A percentile compares a stretch with the other conserved stretches of the same genome.
phyloP scores from a whole-genome alignment of 2,113 vertebrate genomes.

The Neodon shergylaensis region DNA sequence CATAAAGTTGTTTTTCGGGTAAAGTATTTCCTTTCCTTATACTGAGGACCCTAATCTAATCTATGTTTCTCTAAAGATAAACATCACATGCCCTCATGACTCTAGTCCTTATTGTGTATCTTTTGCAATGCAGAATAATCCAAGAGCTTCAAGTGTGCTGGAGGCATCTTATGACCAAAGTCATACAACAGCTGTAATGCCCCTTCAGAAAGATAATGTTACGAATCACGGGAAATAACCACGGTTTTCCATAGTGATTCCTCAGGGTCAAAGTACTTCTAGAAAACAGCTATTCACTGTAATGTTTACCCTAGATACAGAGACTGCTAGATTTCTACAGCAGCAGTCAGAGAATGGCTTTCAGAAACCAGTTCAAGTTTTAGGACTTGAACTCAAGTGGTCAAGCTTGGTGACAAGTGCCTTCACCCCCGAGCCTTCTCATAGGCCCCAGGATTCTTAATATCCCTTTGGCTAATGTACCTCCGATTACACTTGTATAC shows the following conservation, averaged over 20 bases:
- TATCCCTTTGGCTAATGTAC: background rate
- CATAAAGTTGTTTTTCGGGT: background rate
- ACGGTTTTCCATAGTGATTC: background rate
- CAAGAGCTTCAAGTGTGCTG: background rate
- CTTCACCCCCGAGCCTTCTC: background rate
- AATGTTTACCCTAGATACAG: background rate
- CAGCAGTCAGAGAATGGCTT: background rate
- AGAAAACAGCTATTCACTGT: background rate
- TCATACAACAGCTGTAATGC: background rate
- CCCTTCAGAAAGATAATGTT: background rate
- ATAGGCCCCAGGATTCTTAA: background rate
- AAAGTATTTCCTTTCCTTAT: background rate
- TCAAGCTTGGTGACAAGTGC: background rate
- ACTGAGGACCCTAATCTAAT: background rate
- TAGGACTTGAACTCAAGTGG: background rate
- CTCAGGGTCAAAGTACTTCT: background rate
- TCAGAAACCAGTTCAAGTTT: background rate
- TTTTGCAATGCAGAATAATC: background rate
- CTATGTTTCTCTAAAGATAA: background rate
- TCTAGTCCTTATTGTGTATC: background rate
- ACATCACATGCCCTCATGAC: background rate
- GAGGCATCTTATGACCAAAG: background rate
- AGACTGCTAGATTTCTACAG: background rate
- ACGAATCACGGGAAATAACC: background rate
- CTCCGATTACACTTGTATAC: background rate